These are phyloP conservation scores for Syngnathus rostellatus DNA, from an alignment of 2,797 vertebrate genomes.

Conservation along the genomic window DNA sequence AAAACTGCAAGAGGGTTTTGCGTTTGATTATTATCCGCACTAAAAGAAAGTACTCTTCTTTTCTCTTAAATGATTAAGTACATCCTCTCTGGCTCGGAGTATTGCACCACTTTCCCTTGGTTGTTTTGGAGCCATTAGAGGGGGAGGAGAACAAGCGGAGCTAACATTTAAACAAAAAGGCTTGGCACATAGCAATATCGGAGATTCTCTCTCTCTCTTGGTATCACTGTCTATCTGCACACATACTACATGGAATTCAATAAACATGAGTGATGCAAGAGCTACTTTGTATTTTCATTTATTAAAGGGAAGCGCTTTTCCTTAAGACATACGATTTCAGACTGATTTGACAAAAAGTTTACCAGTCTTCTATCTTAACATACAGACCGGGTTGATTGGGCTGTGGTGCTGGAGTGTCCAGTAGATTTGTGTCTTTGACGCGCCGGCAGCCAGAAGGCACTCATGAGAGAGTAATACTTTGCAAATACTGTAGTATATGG, in stretches of 20 bases:
- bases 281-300: neutral
- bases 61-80: conserved; percentile 49
- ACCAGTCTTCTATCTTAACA: neutral
- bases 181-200: conserved; percentile 9
- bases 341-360: neutral
- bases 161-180: conserved; percentile 32
- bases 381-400: neutral
- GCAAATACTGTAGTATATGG: neutral
- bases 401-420: neutral
- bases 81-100: conserved; percentile 35
- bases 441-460: neutral
- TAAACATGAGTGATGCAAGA: neutral
- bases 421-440: conserved; percentile 2
- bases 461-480: conserved; percentile 1
- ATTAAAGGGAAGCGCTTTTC: neutral
- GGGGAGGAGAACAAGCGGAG: conserved; percentile 29
- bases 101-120: conserved; percentile 34
- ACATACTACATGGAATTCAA: neutral
- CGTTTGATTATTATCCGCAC: conserved; percentile 55
- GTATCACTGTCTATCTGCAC: conserved; percentile 3
- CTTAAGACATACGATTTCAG: neutral
- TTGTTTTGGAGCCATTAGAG: conserved; percentile 50
- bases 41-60: conserved; percentile 41
- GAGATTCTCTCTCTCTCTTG: conserved; percentile 5
- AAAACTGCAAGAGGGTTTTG: conserved; percentile 39